A percentile compares a stretch with the other conserved stretches of the same genome.
Evolutionary conservation across 2,888 invertebrate genomes (phyloP).

Genomic region (Periphyllus acericola): DNA sequence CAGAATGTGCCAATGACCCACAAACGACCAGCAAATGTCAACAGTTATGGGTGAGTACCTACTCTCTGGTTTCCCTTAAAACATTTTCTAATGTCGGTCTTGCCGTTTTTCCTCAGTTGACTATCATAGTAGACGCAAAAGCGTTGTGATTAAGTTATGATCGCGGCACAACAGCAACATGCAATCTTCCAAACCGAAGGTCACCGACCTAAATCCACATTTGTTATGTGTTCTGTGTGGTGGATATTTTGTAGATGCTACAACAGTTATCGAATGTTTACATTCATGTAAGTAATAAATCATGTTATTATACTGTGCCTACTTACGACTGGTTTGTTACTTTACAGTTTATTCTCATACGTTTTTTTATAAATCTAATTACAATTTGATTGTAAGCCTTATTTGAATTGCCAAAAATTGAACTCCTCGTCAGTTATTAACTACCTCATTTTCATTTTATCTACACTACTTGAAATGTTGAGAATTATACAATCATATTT

Average conservation of each 20-base stretch:
- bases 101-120: not conserved
- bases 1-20: slow-evolving; percentile 12
- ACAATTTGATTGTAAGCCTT: too few species aligned
- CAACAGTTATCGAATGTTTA: slow-evolving; percentile 80
- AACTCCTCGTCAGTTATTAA: too few species aligned
- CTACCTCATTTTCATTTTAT: too few species aligned
- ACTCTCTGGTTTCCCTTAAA: not conserved
- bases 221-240: slow-evolving; percentile 76
- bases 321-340: not conserved
- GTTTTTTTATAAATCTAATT: too few species aligned
- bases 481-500: too few species aligned
- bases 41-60: slow-evolving; percentile 14
- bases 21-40: not conserved
- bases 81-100: not conserved
- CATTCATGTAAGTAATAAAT: slow-evolving; percentile 73
- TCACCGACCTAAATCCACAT: slow-evolving; percentile 73
- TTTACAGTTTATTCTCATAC: too few species aligned
- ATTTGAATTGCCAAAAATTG: too few species aligned
- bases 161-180: not conserved
- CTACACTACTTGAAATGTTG: too few species aligned
- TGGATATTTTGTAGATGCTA: slow-evolving; percentile 81
- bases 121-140: not conserved
- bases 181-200: slow-evolving; percentile 56
- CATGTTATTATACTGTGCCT: too few species aligned
- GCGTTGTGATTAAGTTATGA: slow-evolving; percentile 32